A percentile compares a stretch with the other conserved stretches of the same genome.
phyloP scores from a whole-genome alignment of 2,113 vertebrate genomes.

The Colius striatus region DNA sequence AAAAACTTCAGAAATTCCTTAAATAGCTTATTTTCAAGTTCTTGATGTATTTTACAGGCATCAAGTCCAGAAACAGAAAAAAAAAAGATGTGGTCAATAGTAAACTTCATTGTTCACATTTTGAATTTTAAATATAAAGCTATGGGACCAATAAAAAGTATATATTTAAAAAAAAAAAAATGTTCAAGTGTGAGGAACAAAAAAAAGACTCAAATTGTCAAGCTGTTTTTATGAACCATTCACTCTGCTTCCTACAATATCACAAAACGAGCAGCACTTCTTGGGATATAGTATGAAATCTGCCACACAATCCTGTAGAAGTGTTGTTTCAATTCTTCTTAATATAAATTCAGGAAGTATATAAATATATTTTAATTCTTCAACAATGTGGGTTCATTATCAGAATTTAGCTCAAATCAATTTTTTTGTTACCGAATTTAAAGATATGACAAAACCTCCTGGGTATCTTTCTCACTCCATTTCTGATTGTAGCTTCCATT shows the following conservation, averaged over 20 bases:
- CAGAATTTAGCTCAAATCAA: slow-evolving; percentile 34
- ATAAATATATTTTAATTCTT: slow-evolving; percentile 65
- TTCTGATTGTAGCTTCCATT: slow-evolving; percentile 50
- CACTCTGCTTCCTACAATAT: background rate
- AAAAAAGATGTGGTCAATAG: background rate
- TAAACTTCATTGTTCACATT: background rate
- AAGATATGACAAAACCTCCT: slow-evolving; percentile 41
- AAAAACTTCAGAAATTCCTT: background rate
- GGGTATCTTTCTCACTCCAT: slow-evolving; percentile 45
- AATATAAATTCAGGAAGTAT: slow-evolving; percentile 35
- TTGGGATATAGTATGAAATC: background rate
- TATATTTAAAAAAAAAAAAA: background rate
- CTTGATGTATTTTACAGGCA: background rate
- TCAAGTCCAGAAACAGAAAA: background rate
- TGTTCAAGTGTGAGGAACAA: background rate
- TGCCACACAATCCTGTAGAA: background rate
- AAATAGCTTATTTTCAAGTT: background rate
- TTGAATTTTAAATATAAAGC: background rate
- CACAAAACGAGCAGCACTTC: background rate
- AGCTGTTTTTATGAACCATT: slow-evolving; percentile 22
- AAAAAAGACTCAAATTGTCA: background rate
- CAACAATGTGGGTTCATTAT: slow-evolving; percentile 50
- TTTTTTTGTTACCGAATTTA: slow-evolving; percentile 57
- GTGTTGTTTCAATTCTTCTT: slow-evolving; percentile 39
- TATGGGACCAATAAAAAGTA: background rate